Base-by-base conservation (phyloP, 1,140 invertebrate genomes). In the Drosophila nannoptera region DNA sequence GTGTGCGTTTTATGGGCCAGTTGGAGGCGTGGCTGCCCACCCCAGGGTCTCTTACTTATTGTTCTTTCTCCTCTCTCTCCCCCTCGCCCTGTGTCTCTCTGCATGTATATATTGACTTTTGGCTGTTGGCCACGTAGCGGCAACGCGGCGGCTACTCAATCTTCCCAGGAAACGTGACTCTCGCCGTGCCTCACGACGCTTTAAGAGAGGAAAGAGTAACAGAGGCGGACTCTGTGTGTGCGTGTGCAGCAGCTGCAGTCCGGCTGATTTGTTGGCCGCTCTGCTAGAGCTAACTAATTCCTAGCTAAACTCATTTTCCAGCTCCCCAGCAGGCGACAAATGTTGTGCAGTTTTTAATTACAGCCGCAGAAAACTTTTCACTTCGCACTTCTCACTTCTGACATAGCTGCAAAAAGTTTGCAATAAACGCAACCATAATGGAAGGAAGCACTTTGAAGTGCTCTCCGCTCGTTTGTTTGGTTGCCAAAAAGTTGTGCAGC, bases 301-400 rank as follows among this genome's bases (percentile, higher is more conserved):
- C 50, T 14, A 64, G 14, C 40, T 76, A 58, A 50, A 65, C 68
- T 54, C 58, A 59, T 58, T 70, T 22, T 65, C 8, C 29, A 50
- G 14, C 12, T 59, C 29, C n/a, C 49, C 36, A 31, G 31, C 31
- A 55, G 42, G 42, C 40, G 45, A 29, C 49, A 60, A 65, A 66
- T 67, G 53, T 56, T 56, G 43, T 53, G 43, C 16, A 62, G 52
- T 62, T 83, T 84, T 80, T 84, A 83, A 83, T 83, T 83, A 67
- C 73, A 63, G 58, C 46, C 43, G 31, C 62, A 43, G 22, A 48
- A 53, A 64, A 73, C 42, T 62, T 67, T 72, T 36, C 7, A 40
- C 8, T 31, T 42, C n/a, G 11, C 40, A 12, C 7, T 36, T 36
- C 40, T 11, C 38, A 43, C 49, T 35, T 11, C 5, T 16, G 31